Base-by-base conservation (phyloP, 2,113 vertebrate genomes). In the Cyanoderma ruficeps region DNA sequence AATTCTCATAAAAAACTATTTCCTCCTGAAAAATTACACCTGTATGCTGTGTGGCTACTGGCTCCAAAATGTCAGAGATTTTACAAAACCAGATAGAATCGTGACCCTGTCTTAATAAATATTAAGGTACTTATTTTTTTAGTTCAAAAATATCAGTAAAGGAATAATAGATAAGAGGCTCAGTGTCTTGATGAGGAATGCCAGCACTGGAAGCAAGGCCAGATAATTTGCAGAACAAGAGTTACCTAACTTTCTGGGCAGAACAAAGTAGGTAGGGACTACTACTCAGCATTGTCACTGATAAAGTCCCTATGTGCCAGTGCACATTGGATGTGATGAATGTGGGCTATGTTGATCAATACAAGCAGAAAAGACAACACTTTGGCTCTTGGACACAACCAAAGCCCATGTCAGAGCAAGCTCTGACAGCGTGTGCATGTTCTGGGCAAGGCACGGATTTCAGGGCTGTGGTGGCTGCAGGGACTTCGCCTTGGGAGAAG, bases 361-460 rank as follows among this genome's bases (percentile, higher is more conserved):
- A 7, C 11, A n/a, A 75, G 25, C 37, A 70, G 31, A 78, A 27
- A 53, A 75, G 7, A 16, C 0, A 0, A 39, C 17, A 44, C 6
- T 75, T 25, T 21, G 30, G 15, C 28, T 67, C n/a, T n/a, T 50
- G 0, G 1, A 50, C 9, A 55, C 2, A 28, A n/a, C 10, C 28
- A 20, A 85, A 75, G 28, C 4, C 8, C 22, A 13, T 0, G 5
- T 0, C 42, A 85, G 50, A 59, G 12, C 7, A 24, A 50, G 7
- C 9, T 44, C 6, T 11, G 10, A 13, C 7, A 28, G 28, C 4
- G 8, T 2, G 3, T 6, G 12, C 1, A 0, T 12, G 23, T 44
- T 28, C 22, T 30, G n/a, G 33, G 56, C 31, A 41, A 55, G 7
- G 14, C 10, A 27, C 31, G 33, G 44, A 59, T 39, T 44, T 53